Base-by-base conservation (phyloP, 1,140 invertebrate species). In the Drosophila carrolli region DNA sequence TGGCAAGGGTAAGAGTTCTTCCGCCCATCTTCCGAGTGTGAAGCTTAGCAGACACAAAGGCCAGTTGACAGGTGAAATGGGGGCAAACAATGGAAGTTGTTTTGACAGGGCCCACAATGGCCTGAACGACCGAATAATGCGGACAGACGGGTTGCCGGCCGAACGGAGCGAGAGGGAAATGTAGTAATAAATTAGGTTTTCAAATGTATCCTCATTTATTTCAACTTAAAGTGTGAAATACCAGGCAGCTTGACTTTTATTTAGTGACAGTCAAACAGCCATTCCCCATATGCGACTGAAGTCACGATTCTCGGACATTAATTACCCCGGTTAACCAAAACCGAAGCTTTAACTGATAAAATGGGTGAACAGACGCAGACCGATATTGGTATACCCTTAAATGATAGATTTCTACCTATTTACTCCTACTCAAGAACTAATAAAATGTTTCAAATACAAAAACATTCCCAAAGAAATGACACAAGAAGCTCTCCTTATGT, bases 81-180 rank as follows among this genome's bases (percentile, higher is more conserved):
- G 72, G 61, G 50, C 71, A 75, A 74, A 75, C 71, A 75, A 63
- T 75, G 71, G 71, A 73, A 75, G 51, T 75, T 75, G 71, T 75
- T 75, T 65, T 75, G 72, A 75, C 72, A 75, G 72, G 72, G 27
- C 46, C 32, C 43, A 75, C 70, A 75, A 75, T 56, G 53, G 72
- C 13, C 53, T 38, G 50, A 44, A 16, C 48, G 40, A 67, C n/a
- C 58, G 51, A 63, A 75, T 63, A 75, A 75, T 14, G 19, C 44
- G 27, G 60, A 60, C 16, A 11, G 55, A 43, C 48, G 71, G 66
- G 29, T 57, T 46, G 72, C 55, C 70, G 47, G 41, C 53, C 43
- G 7, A 40, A 32, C 40, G 9, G 23, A 48, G 32, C 9, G n/a
- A 19, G 2, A 8, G 29, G 61, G 11, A 46, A 68, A 53, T 66